These are phyloP conservation scores for Tetragonisca angustula DNA, from an alignment of 2,888 invertebrate species.

Conservation along the genomic window DNA sequence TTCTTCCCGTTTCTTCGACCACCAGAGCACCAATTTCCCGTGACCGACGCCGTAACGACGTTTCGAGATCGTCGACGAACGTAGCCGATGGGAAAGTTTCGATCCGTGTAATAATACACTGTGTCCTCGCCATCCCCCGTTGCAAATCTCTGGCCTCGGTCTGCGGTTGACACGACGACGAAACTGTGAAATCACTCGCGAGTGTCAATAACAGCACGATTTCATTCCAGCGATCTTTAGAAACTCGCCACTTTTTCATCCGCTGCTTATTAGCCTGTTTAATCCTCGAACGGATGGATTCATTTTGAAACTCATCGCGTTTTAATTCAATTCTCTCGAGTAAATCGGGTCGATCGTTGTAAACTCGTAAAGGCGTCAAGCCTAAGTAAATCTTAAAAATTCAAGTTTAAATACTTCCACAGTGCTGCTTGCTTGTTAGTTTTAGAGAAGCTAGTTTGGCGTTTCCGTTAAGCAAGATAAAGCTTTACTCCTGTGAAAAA, in stretches of 20 bases:
- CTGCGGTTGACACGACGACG: background rate
- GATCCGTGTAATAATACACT: constrained; percentile 17
- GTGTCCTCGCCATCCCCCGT: background rate
- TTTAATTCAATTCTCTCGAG: background rate
- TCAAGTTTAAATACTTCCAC: background rate
- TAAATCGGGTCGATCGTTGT: too few species aligned
- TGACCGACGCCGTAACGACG: constrained; percentile 42
- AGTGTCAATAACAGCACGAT: background rate
- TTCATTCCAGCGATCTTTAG: background rate
- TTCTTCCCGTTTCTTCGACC: background rate
- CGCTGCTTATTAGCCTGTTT: background rate
- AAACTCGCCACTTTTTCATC: background rate
- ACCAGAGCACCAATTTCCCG: constrained; percentile 6
- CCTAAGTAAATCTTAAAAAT: too few species aligned
- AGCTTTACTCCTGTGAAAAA: too few species aligned
- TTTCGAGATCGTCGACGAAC: constrained; percentile 1
- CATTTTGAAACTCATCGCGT: background rate
- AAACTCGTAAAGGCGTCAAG: too few species aligned
- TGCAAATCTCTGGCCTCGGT: background rate
- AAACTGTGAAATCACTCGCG: background rate
- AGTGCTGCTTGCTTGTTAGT: too few species aligned
- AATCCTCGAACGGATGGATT: background rate
- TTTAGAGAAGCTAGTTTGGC: too few species aligned
- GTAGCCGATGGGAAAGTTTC: constrained; percentile 35
- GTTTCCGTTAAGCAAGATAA: too few species aligned